Evolutionary conservation across 2,113 vertebrate species (phyloP), one percentile per base, ranked within the genome.

Genomic region (Bombycilla garrulus): DNA sequence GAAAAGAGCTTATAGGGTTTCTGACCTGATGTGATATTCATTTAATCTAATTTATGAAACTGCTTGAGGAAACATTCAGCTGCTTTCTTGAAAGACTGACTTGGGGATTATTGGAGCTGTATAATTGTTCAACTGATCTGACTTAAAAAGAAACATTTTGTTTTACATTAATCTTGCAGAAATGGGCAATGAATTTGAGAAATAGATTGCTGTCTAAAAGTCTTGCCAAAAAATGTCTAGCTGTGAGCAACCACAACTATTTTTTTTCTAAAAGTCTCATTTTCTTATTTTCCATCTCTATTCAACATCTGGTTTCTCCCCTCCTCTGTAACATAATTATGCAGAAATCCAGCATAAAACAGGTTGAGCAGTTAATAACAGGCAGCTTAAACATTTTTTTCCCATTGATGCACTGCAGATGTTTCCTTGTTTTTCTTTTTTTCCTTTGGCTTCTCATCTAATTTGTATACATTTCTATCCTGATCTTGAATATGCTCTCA

Each of bases 91-190:
- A 96, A 95, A 84, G 74, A 92, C 72, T 95, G 86, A 93, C 80
- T 96, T 95, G 96, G 74, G 85, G 80, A 95, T 95, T 94, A 96
- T 73, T 84, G 10, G 53, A 93, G 62, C 57, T 94, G 69, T 89
- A 82, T 94, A 98, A 97, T 81, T 97, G 91, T 96, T 95, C 56
- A 88, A 42, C 42, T 93, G 95, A 94, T 97, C 91, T 92, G 85
- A 96, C 72, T 92, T 89, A 72, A 91, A 96, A 95, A 94, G 87
- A 95, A 96, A 95, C 74, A 92, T 74, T 97, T 96, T 92, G 50
- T 84, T 95, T 97, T 96, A 95, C 74, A 91, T 96, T 97, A 96
- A 97, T 97, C 90, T 96, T 97, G 56, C 48, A 95, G 85, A 98
- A 98, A 97, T 94, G 82, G 93, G 61, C 86, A 95, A 86, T 95